These are phyloP conservation scores for Hymenopus coronatus DNA, from an alignment of 2,888 invertebrate species.

Conservation along the genomic window DNA sequence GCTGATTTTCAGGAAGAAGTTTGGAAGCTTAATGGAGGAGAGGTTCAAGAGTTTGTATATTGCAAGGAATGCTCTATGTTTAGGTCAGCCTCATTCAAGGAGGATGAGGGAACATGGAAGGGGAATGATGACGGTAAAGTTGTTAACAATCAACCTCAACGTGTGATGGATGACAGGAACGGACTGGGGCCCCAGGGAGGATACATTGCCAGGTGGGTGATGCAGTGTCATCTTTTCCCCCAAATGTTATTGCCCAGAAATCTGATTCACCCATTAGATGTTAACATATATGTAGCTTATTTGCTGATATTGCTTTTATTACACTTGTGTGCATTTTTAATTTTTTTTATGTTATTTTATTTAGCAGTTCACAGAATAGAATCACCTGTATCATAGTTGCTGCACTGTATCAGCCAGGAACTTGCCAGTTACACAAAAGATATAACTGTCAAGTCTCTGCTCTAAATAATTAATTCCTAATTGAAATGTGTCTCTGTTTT, in stretches of 20 bases:
- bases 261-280: constrained; percentile 13
- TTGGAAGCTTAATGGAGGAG: background rate
- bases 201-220: constrained; percentile 50
- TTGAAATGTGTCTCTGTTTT: no score
- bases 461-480: background rate
- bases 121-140: constrained; percentile 60
- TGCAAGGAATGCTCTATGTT: constrained; percentile 18
- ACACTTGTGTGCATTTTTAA: background rate
- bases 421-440: background rate
- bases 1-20: background rate
- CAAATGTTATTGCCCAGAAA: background rate
- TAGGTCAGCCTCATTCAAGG: constrained; percentile 54
- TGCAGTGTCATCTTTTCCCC: constrained; percentile 8
- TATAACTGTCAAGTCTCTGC: no score
- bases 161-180: constrained; percentile 51
- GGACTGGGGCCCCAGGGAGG: constrained; percentile 51
- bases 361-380: background rate
- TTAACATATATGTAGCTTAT: background rate
- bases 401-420: background rate
- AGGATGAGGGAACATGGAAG: constrained; percentile 61
- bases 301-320: background rate
- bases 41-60: background rate
- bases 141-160: constrained; percentile 50
- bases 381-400: background rate
- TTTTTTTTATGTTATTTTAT: background rate